Evolutionary conservation across 2,113 vertebrate species (phyloP), one percentile per base, ranked within the genome.

Genomic region (Lanius ludovicianus): DNA sequence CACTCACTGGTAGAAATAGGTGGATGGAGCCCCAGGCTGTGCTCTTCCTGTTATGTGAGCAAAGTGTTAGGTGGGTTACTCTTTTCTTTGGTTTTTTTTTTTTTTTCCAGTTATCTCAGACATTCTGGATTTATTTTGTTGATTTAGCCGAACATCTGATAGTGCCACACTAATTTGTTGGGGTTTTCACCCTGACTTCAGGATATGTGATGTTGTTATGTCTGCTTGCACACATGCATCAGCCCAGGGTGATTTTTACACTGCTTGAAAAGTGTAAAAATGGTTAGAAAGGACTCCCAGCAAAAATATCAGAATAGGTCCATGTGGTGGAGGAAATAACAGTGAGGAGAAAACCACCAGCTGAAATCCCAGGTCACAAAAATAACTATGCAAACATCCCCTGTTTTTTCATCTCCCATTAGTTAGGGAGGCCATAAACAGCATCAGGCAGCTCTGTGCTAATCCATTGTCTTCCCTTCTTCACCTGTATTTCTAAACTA

Each of bases 41-140:
- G 30, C 59, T 70, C 44, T 94, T 97, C 96, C 96, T 97, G 95
- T 96, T 96, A 77, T 11, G 79, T 37, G 30, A 93, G 37, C 79
- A 65, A 79, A 80, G 47, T 7, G 79, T 62, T 55, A 47, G 55
- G 35, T 57, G 49, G 19, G 12, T 55, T 57, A 28, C 3, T 60
- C 31, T 25, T 62, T 15, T 11, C 4, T 74, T 24, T 50, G 37
- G 37, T 37, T 37, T 37, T 42, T 11, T 6, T 11, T 6, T 44
- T 67, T 39, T 49, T 52, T 17, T 2, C n/a, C 53, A 22, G 63
- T 73, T 49, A 11, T 62, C 53, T 77, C 1, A 0, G 55, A 55
- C n/a, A 63, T 64, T 82, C 49, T 1, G 0, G 69, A 31, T 46
- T 81, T 82, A 25, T 81, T 84, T 63, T 2, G 7, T 60, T 44